Base-by-base conservation (phyloP, 2,113 vertebrate genomes). In the Stegastes partitus region DNA sequence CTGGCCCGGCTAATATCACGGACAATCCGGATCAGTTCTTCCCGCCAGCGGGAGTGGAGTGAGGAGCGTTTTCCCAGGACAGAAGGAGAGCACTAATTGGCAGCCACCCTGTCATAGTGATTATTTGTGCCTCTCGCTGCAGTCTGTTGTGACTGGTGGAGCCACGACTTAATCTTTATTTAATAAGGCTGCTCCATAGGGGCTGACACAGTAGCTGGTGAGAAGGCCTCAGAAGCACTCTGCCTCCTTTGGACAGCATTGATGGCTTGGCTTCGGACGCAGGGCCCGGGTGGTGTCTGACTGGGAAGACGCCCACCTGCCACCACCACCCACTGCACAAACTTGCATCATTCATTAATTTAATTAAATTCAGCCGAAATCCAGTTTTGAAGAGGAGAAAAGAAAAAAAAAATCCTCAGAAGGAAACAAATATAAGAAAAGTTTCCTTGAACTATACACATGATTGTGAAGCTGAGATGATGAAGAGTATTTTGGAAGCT, bases 91-190 rank as follows among this genome's bases (percentile, higher is more conserved):
- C 82, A 68, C 89, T 95, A 94, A 94, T 93, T 94, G 92, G 88
- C 92, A 92, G 74, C 84, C 74, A 44, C 78, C 69, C 81, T 84
- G 90, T 90, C 90, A 87, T 82, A 82, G 78, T 91, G 91, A 93
- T 91, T 93, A 93, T 92, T 83, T 86, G 75, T 67, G 88, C 84
- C 87, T 86, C 82, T 83, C 81, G 80, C 79, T 78, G 70, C 88
- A 87, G 87, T 79, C 83, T 92, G 90, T 93, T 93, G 87, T 92
- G 93, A 93, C 82, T 88, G 70, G 65, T 68, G 91, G 87, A 93
- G 85, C 91, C 87, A 86, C 64, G 47, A 88, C 91, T 89, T 95
- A 94, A 94, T 94, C 93, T 94, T 88, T 85, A 94, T 96, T 95
- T 96, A 95, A 95, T 95, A 92, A 95, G 92, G 83, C 82, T 26